Evolutionary conservation across 2,888 invertebrate species (phyloP).

Genomic region (Chaitophorus viminalis): DNA sequence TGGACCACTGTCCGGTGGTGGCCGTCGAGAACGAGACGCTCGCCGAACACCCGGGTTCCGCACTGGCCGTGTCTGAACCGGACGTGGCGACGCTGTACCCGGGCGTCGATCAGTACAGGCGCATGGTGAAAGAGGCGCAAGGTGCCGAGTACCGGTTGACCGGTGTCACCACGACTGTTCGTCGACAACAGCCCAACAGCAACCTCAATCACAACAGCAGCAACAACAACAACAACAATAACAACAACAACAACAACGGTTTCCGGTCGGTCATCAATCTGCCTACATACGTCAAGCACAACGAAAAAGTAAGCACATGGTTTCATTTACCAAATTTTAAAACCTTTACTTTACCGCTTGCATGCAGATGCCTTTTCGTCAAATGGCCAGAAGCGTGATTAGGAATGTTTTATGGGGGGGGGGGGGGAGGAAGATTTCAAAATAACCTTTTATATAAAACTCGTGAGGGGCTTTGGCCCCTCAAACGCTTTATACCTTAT

Average conservation of each 20-base stretch:
- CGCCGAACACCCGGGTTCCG: slow-evolving; percentile 66
- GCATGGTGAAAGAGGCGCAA: slow-evolving; percentile 76
- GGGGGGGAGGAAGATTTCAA: too few relatives aligned
- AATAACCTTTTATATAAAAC: too few relatives aligned
- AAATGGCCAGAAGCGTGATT: too few relatives aligned
- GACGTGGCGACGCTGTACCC: slow-evolving; percentile 70
- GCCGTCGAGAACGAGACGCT: slow-evolving; percentile 70
- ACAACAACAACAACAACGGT: slow-evolving; percentile 62
- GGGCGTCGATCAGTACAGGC: slow-evolving; percentile 75
- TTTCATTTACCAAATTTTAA: too few relatives aligned
- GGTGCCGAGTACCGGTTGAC: slow-evolving; percentile 76
- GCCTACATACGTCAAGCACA: slow-evolving; percentile 78
- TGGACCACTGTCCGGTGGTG: slow-evolving; percentile 73
- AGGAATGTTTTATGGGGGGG: too few relatives aligned
- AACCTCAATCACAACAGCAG: not conserved
- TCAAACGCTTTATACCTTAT: too few relatives aligned
- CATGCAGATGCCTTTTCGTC: too few relatives aligned
- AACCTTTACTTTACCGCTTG: too few relatives aligned
- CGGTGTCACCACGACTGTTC: slow-evolving; percentile 72
- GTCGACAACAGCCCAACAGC: slow-evolving; percentile 65
- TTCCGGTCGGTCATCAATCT: slow-evolving; percentile 77
- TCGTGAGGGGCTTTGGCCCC: too few relatives aligned
- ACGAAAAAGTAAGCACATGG: slow-evolving; percentile 74
- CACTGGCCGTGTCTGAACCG: slow-evolving; percentile 65
- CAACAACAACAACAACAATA: not conserved